These are phyloP conservation scores for Haliaeetus leucogaster DNA, from an alignment of 2,113 vertebrate species.

Conservation along the genomic window DNA sequence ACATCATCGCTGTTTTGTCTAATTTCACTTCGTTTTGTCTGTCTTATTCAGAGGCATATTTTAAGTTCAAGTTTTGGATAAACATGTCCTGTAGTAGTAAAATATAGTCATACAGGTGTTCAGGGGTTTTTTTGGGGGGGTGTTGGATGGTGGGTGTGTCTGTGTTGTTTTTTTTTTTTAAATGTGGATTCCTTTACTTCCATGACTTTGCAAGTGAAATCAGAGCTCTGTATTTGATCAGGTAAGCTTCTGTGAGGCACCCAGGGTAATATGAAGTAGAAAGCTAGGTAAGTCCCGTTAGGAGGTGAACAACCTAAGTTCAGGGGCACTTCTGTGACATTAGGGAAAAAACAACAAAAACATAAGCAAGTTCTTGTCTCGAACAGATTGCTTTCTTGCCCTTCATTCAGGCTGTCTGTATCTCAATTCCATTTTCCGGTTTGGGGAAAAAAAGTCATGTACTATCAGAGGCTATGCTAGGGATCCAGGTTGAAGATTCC, in stretches of 20 bases:
- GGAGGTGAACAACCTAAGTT: not conserved
- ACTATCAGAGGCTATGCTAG: not conserved
- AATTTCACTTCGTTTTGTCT: not conserved
- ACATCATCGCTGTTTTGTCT: not conserved
- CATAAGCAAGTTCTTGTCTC: not conserved
- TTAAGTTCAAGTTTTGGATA: not conserved
- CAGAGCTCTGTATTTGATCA: not conserved
- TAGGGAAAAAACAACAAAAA: not conserved
- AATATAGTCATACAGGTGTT: not conserved
- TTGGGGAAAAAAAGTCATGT: rapidly evolving
- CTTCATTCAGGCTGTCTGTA: not conserved
- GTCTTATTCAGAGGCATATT: not conserved
- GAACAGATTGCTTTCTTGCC: not conserved
- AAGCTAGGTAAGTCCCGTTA: not conserved
- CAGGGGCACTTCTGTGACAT: not conserved
- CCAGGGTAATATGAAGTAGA: not conserved
- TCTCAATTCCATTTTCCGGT: not conserved
- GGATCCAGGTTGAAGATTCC: not conserved
- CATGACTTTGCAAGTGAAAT: not conserved
- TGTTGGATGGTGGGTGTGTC: too few species aligned
- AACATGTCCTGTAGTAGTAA: not conserved
- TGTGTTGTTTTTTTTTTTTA: not conserved
- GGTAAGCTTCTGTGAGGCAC: not conserved
- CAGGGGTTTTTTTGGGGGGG: rapidly evolving
- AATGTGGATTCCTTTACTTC: not conserved